Percentiles rank a stretch among this genome's conserved stretches.
Evolutionary conservation across 1,140 invertebrate genomes (phyloP).

Genomic region (Drosophila ogumai): DNA sequence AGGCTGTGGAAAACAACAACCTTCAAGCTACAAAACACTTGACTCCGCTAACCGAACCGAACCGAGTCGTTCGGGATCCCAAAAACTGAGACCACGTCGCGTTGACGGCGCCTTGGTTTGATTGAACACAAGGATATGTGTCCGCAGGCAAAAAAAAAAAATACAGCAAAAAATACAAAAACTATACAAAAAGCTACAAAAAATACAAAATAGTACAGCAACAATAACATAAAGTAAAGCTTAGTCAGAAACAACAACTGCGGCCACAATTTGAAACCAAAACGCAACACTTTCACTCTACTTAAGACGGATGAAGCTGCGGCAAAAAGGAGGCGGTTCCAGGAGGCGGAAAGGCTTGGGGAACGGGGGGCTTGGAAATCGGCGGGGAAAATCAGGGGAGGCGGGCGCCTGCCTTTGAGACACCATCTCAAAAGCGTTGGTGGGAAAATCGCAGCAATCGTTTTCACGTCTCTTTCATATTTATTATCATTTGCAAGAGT

Average conservation of each 20-base stretch:
- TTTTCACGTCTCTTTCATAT: slow-evolving; percentile 64
- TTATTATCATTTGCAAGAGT: slow-evolving; percentile 62
- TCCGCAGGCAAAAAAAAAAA: slow-evolving; percentile 60
- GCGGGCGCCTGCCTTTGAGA: slow-evolving; percentile 52
- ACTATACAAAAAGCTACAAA: not conserved
- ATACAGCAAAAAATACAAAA: slow-evolving; percentile 16
- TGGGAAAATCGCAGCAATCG: slow-evolving; percentile 74
- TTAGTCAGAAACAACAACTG: slow-evolving; percentile 39
- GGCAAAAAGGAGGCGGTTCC: slow-evolving; percentile 20
- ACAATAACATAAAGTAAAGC: slow-evolving; percentile 33
- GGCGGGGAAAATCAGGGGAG: slow-evolving; percentile 6
- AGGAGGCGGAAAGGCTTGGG: not conserved
- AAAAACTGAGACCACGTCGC: slow-evolving; percentile 28
- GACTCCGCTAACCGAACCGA: slow-evolving; percentile 56
- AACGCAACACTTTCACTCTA: slow-evolving; percentile 84
- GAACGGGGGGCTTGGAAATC: not conserved
- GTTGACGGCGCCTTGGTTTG: slow-evolving; percentile 82
- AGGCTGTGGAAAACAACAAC: slow-evolving; percentile 75
- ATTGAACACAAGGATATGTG: slow-evolving; percentile 84
- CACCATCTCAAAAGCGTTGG: slow-evolving; percentile 74
- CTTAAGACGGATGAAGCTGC: slow-evolving; percentile 73
- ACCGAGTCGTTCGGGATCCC: slow-evolving; percentile 10
- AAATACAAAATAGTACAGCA: slow-evolving; percentile 36
- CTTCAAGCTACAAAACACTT: slow-evolving; percentile 82
- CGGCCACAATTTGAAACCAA: slow-evolving; percentile 71